Evolutionary conservation across 2,113 vertebrate species (phyloP), one percentile per base, ranked within the genome.

Genomic region (Epinephelus cyanopodus): DNA sequence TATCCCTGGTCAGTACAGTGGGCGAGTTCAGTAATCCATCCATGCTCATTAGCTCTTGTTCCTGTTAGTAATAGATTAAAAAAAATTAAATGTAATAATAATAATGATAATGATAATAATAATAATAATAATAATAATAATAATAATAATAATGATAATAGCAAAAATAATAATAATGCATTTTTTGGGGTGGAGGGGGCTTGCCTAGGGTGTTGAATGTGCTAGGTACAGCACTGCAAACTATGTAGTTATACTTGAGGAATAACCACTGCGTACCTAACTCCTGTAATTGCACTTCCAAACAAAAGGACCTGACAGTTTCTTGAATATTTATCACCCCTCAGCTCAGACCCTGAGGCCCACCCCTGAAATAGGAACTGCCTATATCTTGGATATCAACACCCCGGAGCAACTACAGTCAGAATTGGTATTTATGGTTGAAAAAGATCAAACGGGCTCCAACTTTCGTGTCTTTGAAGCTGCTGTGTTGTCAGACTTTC

Each of bases 371-470:
- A 84, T 69, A 62, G 53, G 50, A 64, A 11, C 79, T 37, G 63
- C 29, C 67, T 53, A 13, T 53, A 13, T 79, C 61, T 61, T 18
- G 33, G 39, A 39, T 85, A 53, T 82, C 75, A 47, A 50, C 85
- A 47, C 54, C 82, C 67, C 0, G 13, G 0, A 81, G 87, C 66
- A 48, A 6, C 73, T 42, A 9, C 37, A 65, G 63, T 48, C 84
- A 74, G 66, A 68, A 68, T 42, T 54, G 33, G 68, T 81, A 77
- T 90, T 87, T 87, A 87, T 65, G 82, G 37, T 63, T 21, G 62
- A 65, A 73, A 70, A 65, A 62, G 68, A 85, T 84, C 83, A 88
- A 87, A 91, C 71, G 42, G n/a, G 39, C 66, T 58, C 74, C 63
- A 62, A 27, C 79, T 58, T 71, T 7, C 50, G 10, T 21, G 25